Conservation (phyloP, 2,113 vertebrate genomes). For the Lagenorhynchus albirostris region DNA sequence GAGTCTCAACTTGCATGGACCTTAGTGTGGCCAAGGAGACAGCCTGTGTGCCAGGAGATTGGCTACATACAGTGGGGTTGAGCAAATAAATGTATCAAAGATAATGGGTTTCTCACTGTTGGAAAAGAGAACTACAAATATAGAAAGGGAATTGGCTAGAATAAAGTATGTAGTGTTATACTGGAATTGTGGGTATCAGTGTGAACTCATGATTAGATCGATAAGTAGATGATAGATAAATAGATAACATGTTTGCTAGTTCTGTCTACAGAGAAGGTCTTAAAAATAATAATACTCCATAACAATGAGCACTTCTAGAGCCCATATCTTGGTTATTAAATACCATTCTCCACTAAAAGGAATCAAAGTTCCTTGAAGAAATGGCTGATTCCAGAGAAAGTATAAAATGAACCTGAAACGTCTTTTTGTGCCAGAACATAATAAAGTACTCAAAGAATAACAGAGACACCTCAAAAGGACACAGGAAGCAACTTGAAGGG, state of each 20-base stretch:
- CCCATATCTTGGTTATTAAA: neutral
- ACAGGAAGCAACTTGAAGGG: neutral
- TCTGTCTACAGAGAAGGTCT: neutral
- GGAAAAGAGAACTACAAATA: neutral
- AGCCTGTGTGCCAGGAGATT: neutral
- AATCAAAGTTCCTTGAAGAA: neutral
- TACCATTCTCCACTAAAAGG: neutral
- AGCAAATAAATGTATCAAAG: neutral
- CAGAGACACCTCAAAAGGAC: neutral
- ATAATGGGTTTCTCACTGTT: neutral
- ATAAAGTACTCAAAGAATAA: neutral
- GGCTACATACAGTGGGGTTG: neutral
- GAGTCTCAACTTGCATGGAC: neutral
- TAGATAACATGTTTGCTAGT: neutral
- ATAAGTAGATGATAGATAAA: neutral
- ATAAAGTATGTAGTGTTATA: neutral
- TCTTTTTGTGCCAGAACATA: neutral
- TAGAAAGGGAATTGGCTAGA: neutral
- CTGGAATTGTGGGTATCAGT: neutral
- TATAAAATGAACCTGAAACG: neutral
- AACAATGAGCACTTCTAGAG: neutral
- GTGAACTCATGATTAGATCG: neutral
- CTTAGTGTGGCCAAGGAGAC: neutral
- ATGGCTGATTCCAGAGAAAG: neutral
- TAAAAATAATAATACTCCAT: neutral